Percentiles rank a stretch among this genome's conserved stretches.
Evolutionary conservation across 2,888 invertebrate species (phyloP).

Genomic region (Blera fallax): DNA sequence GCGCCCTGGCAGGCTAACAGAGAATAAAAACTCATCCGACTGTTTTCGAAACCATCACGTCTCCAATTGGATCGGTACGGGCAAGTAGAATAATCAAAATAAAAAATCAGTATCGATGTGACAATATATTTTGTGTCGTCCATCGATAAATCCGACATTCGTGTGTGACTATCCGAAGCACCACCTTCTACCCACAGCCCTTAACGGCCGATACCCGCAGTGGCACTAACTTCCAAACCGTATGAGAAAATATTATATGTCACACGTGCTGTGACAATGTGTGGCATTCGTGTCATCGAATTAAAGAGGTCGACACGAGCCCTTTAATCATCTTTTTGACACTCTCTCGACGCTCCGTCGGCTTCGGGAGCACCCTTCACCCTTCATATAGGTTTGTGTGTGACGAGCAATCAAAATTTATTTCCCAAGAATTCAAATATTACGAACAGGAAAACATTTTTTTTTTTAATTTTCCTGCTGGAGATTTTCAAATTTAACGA

Average conservation of each 20-base stretch:
- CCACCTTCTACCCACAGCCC: background rate
- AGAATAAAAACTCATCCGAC: constrained; percentile 1
- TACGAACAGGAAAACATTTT: constrained; percentile 7
- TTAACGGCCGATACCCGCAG: background rate
- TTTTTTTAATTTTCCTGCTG: constrained; percentile 68
- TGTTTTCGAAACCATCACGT: constrained; percentile 35
- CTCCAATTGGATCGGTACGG: constrained; percentile 24
- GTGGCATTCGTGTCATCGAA: constrained; percentile 52
- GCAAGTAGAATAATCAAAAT: constrained; percentile 26
- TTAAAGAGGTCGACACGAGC: constrained; percentile 44
- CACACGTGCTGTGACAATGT: constrained; percentile 54
- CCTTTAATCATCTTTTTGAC: constrained; percentile 42
- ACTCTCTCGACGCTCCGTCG: background rate
- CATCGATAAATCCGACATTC: constrained; percentile 44
- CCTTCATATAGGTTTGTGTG: background rate
- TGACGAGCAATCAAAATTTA: constrained; percentile 58
- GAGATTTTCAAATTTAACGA: constrained; percentile 67
- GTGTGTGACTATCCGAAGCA: background rate
- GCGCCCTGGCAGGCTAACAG: constrained; percentile 5
- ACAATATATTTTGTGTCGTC: constrained; percentile 30
- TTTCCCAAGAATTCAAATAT: constrained; percentile 34
- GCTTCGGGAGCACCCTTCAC: too few relatives aligned
- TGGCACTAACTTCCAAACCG: background rate
- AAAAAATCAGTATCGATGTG: constrained; percentile 20
- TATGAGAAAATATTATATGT: constrained; percentile 8